Evolutionary conservation across 2,888 invertebrate species (phyloP).

Genomic region (Colostygia pectinataria): DNA sequence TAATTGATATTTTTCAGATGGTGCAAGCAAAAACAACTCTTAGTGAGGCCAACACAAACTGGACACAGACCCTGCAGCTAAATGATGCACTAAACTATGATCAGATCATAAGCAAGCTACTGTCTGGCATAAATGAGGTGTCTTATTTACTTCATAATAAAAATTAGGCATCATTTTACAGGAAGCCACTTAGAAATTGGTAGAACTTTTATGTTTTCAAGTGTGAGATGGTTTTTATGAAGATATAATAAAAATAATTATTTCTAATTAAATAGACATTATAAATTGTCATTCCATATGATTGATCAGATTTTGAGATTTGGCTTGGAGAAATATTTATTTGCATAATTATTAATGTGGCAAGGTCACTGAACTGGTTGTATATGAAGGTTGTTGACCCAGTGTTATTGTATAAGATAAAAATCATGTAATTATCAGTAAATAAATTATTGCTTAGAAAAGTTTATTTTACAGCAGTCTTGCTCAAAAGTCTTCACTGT

Average conservation of each 20-base stretch:
- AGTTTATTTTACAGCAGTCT: no score
- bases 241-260: no score
- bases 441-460: no score
- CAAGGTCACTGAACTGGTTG: constrained; percentile 7
- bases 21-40: constrained; percentile 60
- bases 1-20: constrained; percentile 53
- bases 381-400: constrained; percentile 26
- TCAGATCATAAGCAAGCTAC: constrained; percentile 60
- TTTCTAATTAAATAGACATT: no score
- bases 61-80: constrained; percentile 40
- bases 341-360: background rate
- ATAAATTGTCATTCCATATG: no score
- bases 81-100: constrained; percentile 54
- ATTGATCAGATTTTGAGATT: background rate
- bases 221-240: no score
- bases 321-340: background rate
- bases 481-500: background rate
- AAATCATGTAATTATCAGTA: no score
- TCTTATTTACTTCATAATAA: constrained; percentile 64
- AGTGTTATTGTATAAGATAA: constrained; percentile 13
- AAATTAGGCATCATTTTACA: constrained; percentile 40
- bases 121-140: constrained; percentile 66
- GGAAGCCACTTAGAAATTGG: no score
- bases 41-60: constrained; percentile 54
- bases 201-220: no score